Evolutionary conservation across 2,797 vertebrate genomes (phyloP).

Genomic region (Pseudotriccus pelzelni): DNA sequence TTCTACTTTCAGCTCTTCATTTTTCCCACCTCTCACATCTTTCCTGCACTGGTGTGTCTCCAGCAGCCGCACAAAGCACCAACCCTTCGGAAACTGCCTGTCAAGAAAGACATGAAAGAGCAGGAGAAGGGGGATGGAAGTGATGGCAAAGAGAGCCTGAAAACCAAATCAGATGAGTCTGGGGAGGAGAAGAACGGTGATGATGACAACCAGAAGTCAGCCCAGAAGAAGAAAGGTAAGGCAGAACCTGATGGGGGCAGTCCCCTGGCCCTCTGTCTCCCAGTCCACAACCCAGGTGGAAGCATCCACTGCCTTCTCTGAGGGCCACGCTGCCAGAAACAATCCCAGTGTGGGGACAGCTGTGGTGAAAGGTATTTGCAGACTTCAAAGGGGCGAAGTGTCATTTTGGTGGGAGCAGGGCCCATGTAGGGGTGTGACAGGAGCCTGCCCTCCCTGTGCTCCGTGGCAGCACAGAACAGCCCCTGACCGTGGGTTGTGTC

Average conservation of each 20-base stretch:
- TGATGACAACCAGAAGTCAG: conserved; percentile 90
- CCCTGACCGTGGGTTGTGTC: background rate
- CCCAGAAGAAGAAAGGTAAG: conserved; percentile 93
- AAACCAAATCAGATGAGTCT: conserved; percentile 93
- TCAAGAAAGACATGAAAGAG: conserved; percentile 89
- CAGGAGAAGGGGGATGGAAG: conserved; percentile 91
- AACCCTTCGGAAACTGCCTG: conserved; percentile 81
- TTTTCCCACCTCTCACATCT: background rate
- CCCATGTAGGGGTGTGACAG: background rate
- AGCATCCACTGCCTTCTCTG: background rate
- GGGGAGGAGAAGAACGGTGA: conserved; percentile 96
- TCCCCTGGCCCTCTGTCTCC: background rate
- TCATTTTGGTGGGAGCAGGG: background rate
- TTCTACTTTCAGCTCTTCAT: background rate
- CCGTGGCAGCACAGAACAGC: background rate
- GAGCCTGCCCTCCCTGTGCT: background rate
- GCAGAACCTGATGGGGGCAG: background rate
- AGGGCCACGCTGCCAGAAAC: background rate
- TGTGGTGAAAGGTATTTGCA: background rate
- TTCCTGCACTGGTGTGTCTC: background rate
- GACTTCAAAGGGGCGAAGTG: background rate
- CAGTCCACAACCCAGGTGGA: accelerated
- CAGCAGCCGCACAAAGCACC: conserved; percentile 76
- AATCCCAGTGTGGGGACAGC: background rate
- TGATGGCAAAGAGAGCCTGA: conserved; percentile 95